phyloP scores from a whole-genome alignment of 2,113 vertebrate genomes.

The Smithornis capensis region DNA sequence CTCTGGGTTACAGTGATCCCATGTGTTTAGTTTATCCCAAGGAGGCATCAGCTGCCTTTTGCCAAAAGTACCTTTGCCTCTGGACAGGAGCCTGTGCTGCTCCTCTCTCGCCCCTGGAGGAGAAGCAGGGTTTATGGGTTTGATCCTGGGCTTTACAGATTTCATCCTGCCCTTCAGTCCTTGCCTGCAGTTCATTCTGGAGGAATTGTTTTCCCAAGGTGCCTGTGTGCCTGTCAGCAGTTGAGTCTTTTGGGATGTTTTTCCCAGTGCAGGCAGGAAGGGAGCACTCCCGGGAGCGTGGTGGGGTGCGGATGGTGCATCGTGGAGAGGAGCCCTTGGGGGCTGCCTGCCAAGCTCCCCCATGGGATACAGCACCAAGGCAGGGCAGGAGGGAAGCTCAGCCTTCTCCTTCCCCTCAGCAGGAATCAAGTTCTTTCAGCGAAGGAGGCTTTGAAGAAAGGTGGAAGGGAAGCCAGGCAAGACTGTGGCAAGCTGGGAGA shows the following conservation, averaged over 20 bases:
- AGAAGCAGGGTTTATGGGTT: neutral
- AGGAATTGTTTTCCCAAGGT: neutral
- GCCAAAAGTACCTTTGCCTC: neutral
- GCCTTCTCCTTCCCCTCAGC: neutral
- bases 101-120: neutral
- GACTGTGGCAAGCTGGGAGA: neutral
- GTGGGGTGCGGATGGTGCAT: neutral
- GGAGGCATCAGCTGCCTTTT: neutral
- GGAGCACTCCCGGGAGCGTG: accelerated
- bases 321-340: neutral
- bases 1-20: neutral
- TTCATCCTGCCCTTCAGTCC: neutral
- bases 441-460: neutral
- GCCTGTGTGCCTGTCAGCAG: neutral
- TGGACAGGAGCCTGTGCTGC: neutral
- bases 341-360: neutral
- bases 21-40: neutral
- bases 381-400: neutral
- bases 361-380: neutral
- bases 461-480: neutral
- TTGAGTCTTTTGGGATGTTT: neutral
- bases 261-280: neutral
- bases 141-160: neutral
- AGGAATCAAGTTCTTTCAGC: neutral
- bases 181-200: neutral